Conservation (phyloP, 2,888 invertebrate species). For the Cantharis rufa region DNA sequence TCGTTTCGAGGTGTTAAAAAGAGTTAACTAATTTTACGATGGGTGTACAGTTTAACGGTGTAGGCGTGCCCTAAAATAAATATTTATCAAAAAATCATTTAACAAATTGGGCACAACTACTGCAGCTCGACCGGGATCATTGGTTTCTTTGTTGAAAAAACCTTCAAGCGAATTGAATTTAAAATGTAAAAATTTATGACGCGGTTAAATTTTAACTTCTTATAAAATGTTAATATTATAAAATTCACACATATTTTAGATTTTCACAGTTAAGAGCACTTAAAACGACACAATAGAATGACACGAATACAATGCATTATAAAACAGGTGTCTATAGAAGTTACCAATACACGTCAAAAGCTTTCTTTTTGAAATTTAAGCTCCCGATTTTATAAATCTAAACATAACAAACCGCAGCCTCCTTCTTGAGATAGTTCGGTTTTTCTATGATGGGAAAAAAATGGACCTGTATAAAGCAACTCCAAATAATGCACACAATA, state of each 20-base stretch:
- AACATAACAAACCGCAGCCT: slow-evolving; percentile 25
- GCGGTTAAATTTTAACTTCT: not conserved
- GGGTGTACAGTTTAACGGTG: not conserved
- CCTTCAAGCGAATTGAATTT: not conserved
- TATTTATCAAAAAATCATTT: not conserved
- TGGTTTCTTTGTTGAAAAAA: not conserved
- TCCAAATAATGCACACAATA: slow-evolving; percentile 40
- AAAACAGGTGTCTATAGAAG: slow-evolving; percentile 18
- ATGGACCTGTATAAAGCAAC: slow-evolving; percentile 10
- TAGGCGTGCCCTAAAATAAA: not conserved
- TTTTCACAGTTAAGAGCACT: slow-evolving; percentile 26
- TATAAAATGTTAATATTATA: not conserved
- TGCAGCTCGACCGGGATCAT: not conserved
- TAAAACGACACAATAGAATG: slow-evolving; percentile 20
- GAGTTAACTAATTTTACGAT: not conserved
- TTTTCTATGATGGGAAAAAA: slow-evolving; percentile 16
- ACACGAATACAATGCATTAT: slow-evolving; percentile 11
- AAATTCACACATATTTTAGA: slow-evolving; percentile 28
- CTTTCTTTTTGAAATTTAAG: slow-evolving; percentile 19
- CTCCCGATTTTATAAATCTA: slow-evolving; percentile 30
- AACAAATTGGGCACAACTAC: not conserved
- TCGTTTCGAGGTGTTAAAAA: not conserved
- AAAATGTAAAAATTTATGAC: not conserved
- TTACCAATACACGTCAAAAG: slow-evolving; percentile 12
- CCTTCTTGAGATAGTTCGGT: slow-evolving; percentile 11